Conservation (phyloP, 2,797 vertebrate genomes). For the Galaxias olidus region DNA sequence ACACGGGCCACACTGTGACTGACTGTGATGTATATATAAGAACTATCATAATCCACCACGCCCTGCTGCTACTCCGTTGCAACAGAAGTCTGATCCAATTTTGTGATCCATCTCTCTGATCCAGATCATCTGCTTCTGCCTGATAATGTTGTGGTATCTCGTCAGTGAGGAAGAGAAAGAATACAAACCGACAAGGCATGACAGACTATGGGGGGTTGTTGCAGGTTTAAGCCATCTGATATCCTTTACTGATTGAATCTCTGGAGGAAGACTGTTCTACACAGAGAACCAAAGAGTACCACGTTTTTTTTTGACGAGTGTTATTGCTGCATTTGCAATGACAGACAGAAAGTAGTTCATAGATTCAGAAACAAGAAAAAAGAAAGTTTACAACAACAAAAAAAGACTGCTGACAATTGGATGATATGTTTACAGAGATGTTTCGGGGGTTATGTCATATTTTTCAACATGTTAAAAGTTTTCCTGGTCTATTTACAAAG, state of each 20-base stretch:
- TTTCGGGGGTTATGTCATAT: conserved; percentile 71
- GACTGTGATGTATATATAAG: conserved; percentile 75
- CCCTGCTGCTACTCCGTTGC: conserved; percentile 50
- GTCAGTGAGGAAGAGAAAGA: no score
- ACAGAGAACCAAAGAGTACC: no score
- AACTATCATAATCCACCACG: conserved; percentile 48
- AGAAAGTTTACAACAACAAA: no score
- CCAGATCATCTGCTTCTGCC: no score
- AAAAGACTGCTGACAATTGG: conserved; percentile 51
- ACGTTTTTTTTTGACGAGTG: no score
- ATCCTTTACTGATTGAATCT: no score
- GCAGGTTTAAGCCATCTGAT: no score
- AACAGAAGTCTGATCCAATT: conserved; percentile 30
- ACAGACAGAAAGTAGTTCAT: background rate
- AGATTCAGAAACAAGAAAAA: background rate
- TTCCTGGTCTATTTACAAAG: conserved; percentile 55
- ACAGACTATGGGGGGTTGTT: no score
- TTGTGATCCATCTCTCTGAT: no score
- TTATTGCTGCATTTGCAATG: conserved; percentile 20
- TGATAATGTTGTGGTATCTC: no score
- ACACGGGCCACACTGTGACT: conserved; percentile 71
- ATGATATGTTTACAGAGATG: conserved; percentile 73
- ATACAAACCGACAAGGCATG: no score
- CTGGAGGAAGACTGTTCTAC: no score
- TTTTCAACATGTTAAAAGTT: conserved; percentile 60